phyloP scores from a whole-genome alignment of 2,113 vertebrate genomes.

The Lepus europaeus region DNA sequence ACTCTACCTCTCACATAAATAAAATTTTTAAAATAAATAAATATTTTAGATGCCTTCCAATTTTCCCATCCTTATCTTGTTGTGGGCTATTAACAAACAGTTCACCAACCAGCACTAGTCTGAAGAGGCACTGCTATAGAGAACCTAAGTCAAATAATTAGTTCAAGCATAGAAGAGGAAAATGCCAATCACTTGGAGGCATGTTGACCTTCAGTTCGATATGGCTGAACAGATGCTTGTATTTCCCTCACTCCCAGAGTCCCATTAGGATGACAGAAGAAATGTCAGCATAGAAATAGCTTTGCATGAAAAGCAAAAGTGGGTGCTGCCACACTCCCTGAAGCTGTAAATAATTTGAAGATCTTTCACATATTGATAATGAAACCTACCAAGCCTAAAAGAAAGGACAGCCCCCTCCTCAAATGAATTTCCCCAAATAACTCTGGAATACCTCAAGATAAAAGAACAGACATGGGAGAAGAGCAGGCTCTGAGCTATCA shows the following conservation, averaged over 20 bases:
- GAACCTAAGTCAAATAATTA: background rate
- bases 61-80: background rate
- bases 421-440: background rate
- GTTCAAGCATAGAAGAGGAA: background rate
- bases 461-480: background rate
- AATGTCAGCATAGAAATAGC: constrained; percentile 47
- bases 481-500: background rate
- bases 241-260: background rate
- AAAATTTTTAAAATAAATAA: background rate
- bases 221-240: background rate
- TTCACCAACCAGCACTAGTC: background rate
- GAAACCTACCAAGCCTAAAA: background rate
- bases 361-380: background rate
- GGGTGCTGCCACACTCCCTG: background rate
- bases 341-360: background rate
- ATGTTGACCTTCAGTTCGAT: background rate
- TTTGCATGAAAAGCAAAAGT: background rate
- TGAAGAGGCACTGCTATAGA: background rate
- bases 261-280: background rate
- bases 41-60: background rate
- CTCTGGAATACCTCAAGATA: background rate
- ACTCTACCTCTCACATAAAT: too few relatives aligned
- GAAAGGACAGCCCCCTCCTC: background rate
- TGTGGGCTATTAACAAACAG: background rate
- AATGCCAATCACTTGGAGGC: background rate